Base-by-base conservation (phyloP, 2,888 invertebrate species). In the Phasia obesa region DNA sequence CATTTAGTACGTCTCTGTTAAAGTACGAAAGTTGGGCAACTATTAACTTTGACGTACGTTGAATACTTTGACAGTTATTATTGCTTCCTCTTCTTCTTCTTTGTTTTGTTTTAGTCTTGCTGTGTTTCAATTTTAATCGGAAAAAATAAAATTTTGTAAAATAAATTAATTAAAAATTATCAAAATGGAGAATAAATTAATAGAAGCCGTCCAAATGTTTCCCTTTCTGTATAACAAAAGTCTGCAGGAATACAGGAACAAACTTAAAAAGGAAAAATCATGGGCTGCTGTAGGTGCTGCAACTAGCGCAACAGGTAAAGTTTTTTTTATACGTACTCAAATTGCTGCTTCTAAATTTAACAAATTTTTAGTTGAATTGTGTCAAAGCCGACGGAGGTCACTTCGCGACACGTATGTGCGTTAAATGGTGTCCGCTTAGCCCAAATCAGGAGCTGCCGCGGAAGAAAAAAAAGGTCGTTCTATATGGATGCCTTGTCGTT, bases 281-380 rank as follows among this genome's bases (percentile, higher is more conserved):
- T 21, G 49, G 9, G 21, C 35, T 31, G 4, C 31, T 35, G 35
- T 31, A 49, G 49, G 31, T 49, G 4, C 31, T n/a, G 31, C 31
- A 47, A 42, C 60, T 23, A 42, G 59, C 23, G 23, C 23, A 35
- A 65, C 27, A 51, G 31, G 23, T 49, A 31, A 47, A 3, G 3
- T 47, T 35, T 25, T 35, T 9, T 35, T 35, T 7, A 31, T 31
- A 31, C 31, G 1, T 31, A 31, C 9, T 35, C 11, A 11, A 35
- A 35, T 35, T 35, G 35, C 35, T 31, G 31, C 31, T 31, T 31
- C 9, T 13, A n/a, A 25, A n/a, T 23, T 60, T 60, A n/a, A 55
- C 38, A 35, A 59, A 23, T 42, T 59, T 38, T 64, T 27, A 65
- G 65, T 65, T 65, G 31, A 49, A 21, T 31, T 49, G 1, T 47